Evolutionary conservation across 2,113 vertebrate species (phyloP), one percentile per base, ranked within the genome.

Genomic region (Lasiurus cinereus): DNA sequence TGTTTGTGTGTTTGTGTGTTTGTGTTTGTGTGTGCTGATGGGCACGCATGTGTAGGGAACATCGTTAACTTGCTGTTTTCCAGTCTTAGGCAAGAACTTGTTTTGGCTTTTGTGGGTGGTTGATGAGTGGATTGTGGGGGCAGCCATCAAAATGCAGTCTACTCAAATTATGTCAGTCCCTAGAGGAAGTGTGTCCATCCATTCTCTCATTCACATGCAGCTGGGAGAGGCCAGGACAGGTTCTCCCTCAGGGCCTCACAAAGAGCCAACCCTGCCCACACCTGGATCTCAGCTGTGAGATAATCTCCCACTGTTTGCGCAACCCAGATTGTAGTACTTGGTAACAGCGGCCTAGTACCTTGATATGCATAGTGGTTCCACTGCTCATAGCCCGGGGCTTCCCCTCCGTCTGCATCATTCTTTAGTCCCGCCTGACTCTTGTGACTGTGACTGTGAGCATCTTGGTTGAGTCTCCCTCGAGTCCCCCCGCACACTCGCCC

Each of bases 401-500:
- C 76, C 27, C 2, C 3, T 6, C 1, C 4, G 0, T 19, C 66
- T 1, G 8, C 4, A 24, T 13, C 56, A 48, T 31, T 29, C 59
- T 36, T 13, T 69, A 19, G 11, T 24, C 46, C 54, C n/a, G 22
- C 36, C 43, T 39, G 72, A 54, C 6, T 29, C 6, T 31, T 76
- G 22, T 62, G 83, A 76, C 16, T 5, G 0, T 50, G 46, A 0
- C 64, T 1, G 3, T 2, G 12, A 67, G n/a, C 11, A 13, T 24
- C 16, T 67, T 8, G 13, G 43, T 10, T 4, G 39, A 33, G 54
- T 11, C 5, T 11, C 31, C n/a, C 6, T 22, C 2, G 0, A 1
- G 1, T 3, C 2, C 1, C 1, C 52, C 52, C 7, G 2, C 19
- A 36, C 24, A 10, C 33, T 19, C 31, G 4, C 6, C 27, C 21